Conservation (phyloP, 2,888 invertebrate genomes). For the Trissolcus brochymenae region DNA sequence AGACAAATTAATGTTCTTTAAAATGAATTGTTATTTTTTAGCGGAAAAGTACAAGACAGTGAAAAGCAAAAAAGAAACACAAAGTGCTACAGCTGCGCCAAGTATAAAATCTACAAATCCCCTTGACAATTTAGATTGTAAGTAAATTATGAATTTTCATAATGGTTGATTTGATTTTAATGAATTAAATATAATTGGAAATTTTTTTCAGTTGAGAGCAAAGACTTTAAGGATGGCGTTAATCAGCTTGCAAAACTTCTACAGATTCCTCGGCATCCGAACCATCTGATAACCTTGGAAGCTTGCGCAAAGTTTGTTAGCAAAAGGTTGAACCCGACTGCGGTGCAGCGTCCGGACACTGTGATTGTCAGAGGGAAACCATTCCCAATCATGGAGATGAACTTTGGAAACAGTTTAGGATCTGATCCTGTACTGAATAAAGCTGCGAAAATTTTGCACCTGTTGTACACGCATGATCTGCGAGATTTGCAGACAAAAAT, state of each 20-base stretch:
- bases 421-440: constrained; percentile 82
- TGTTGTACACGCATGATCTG: constrained; percentile 90
- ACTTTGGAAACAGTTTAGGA: constrained; percentile 81
- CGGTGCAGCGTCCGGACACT: constrained; percentile 79
- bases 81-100: constrained; percentile 79
- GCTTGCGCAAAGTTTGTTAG: constrained; percentile 82
- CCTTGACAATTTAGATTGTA: constrained; percentile 90
- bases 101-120: constrained; percentile 88
- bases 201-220: constrained; percentile 83
- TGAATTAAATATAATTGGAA: not conserved
- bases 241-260: constrained; percentile 86
- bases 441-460: constrained; percentile 86
- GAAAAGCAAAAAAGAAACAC: constrained; percentile 78
- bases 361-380: constrained; percentile 81
- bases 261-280: constrained; percentile 87
- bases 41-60: constrained; percentile 75
- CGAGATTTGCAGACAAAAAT: constrained; percentile 93
- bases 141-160: constrained; percentile 73
- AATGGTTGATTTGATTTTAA: not conserved
- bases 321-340: constrained; percentile 80
- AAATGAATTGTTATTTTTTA: constrained; percentile 7
- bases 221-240: constrained; percentile 90
- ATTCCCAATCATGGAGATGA: constrained; percentile 83
- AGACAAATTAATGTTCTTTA: not conserved
- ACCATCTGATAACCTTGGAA: constrained; percentile 86